A percentile compares a stretch with the other conserved stretches of the same genome.
Evolutionary conservation across 2,797 vertebrate genomes (phyloP).

Genomic region (Diceros bicornis): DNA sequence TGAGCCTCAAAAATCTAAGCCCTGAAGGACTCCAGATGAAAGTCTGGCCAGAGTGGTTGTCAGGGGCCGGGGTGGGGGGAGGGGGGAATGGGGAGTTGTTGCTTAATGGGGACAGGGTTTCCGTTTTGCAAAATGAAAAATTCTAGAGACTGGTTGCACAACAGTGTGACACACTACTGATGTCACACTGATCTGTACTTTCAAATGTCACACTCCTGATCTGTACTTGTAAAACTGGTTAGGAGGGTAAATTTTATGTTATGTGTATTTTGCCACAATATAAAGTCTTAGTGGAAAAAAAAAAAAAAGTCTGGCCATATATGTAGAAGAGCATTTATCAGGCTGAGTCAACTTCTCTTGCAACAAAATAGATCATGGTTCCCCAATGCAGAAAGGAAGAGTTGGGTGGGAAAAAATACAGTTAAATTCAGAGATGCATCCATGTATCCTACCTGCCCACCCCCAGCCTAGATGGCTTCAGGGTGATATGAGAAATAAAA

Average conservation of each 20-base stretch:
- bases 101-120: no score
- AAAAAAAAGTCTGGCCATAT: background rate
- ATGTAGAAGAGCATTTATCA: background rate
- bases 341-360: background rate
- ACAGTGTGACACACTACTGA: no score
- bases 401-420: background rate
- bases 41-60: background rate
- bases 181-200: no score
- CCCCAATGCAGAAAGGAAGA: background rate
- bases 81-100: rapidly evolving
- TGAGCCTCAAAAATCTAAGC: background rate
- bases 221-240: rapidly evolving
- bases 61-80: background rate
- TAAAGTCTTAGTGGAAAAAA: background rate
- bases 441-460: rapidly evolving
- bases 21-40: background rate
- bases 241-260: background rate
- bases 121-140: background rate
- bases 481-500: no score
- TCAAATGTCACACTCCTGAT: no score
- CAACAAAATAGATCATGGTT: background rate
- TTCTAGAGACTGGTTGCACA: background rate
- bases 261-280: background rate
- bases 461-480: background rate
- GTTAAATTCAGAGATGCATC: rapidly evolving